A percentile compares a stretch with the other conserved stretches of the same genome.
Conservation (phyloP, 2,113 vertebrate genomes). For the Anseranas semipalmata region DNA sequence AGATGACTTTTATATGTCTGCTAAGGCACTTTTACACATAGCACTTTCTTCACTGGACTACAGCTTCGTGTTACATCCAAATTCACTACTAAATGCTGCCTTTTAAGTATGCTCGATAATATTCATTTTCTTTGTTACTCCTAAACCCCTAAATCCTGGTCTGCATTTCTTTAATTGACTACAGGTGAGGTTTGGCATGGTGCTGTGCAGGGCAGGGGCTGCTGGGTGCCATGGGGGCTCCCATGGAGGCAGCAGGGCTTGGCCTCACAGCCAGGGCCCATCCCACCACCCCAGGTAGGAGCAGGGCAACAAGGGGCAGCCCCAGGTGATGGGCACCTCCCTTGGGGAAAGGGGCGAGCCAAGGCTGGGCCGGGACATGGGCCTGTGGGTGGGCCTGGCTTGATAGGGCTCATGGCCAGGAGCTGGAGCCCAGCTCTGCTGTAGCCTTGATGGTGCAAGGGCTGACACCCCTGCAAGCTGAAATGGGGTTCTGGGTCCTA, state of each 20-base stretch:
- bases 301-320: background rate
- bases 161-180: accelerated
- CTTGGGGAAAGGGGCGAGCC: background rate
- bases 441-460: background rate
- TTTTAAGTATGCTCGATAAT: background rate
- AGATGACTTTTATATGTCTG: background rate
- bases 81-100: background rate
- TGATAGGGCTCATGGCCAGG: background rate
- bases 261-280: accelerated
- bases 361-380: background rate
- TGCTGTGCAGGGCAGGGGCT: accelerated
- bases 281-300: background rate
- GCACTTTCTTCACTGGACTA: background rate
- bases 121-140: background rate
- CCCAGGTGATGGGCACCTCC: accelerated
- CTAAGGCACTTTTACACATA: background rate
- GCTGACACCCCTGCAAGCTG: background rate
- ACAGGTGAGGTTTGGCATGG: accelerated
- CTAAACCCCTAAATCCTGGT: background rate
- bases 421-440: accelerated
- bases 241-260: background rate
- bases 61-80: background rate
- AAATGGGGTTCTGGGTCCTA: accelerated
- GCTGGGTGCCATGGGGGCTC: background rate
- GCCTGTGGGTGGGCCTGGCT: accelerated